Evolutionary conservation across 2,888 invertebrate genomes (phyloP), one percentile per base, ranked within the genome.

Genomic region (Napeogenes inachia): DNA sequence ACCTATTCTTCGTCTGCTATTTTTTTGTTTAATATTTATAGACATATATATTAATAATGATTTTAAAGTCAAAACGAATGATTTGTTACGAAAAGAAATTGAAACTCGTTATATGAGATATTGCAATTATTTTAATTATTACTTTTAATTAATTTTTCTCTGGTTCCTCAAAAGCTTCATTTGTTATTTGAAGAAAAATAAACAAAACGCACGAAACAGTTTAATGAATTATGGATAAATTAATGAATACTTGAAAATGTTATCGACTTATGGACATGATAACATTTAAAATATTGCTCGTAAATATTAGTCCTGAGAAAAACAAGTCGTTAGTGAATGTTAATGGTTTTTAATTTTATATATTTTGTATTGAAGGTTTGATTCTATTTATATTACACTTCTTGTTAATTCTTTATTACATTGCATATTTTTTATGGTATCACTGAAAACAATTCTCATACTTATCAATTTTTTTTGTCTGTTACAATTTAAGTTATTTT

Each of bases 261-360:
- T 47, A 13, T 50, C 30, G 4, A 10, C n/a, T 50, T 10, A 21
- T 10, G 42, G 42, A 42, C 42, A 10, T 42, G 10, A 10, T 42
- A 42, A 42, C 35, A 42, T 10, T 10, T 8, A 50, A 5, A 50
- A 8, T 50, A 30, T 50, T 30, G 50, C 8, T 50, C 30, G 50
- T 50, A 30, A 30, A 3, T 8, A 8, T 21, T 50, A 30, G 54
- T 21, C 60, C 45, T 45, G 57, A 57, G 62, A 59, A 64, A 61
- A 64, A 60, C 54, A 56, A 45, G 50, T 62, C 60, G 59, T 66
- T 62, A 62, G 57, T n/a, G 13, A 57, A 30, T 50, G 21, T 50
- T 30, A 50, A 13, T 13, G n/a, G n/a, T 47, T 4, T 3, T 6
- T 47, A 13, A 4, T 47, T 47, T 21, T 21, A 21, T 21, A 21